Evolutionary conservation across 2,888 invertebrate species (phyloP), one percentile per base, ranked within the genome.

Genomic region (Oscheius sp.): DNA sequence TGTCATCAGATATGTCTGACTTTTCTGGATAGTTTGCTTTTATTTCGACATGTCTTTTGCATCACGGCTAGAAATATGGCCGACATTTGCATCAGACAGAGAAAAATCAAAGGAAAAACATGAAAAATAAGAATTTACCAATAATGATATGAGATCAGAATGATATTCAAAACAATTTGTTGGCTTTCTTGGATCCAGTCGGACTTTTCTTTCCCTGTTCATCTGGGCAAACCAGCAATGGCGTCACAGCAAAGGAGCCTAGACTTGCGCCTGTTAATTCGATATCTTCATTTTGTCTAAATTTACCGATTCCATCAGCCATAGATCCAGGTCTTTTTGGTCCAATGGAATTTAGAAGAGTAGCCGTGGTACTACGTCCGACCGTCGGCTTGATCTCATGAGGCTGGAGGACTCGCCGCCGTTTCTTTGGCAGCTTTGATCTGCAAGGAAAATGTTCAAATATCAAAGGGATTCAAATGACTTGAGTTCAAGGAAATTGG

Each of bases 351-450:
- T 76, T 77, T 6, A 86, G 74, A 25, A 85, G 76, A 1, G 80
- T 81, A 0, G 86, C 86, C 2, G 86, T 85, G 1, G 86, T 85
- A 13, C 81, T 77, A 53, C 85, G 58, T 1, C 81, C 80, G 9
- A 80, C 79, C 0, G 79, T 74, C 23, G 81, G 78, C 56, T 76
- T 76, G 23, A 85, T 83, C 66, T 86, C 86, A 68, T 86, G 85
- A 0, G 85, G 85, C 58, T 85, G 86, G 21, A 87, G 75, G 5
- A 87, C 85, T 73, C 86, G 69, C 63, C 86, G 69, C 27, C 87
- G 73, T 59, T 86, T 87, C 77, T 87, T 87, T 9, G 87, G 87
- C 16, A 87, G 77, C 73, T 87, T 87, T 6, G 86, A 84, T 70
- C 86, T 79, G 27, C 21, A 72, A 59, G 13, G 1, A n/a, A 35